Evolutionary conservation across 2,888 invertebrate genomes (phyloP).

Genomic region (Lasioglossum figueresi): DNA sequence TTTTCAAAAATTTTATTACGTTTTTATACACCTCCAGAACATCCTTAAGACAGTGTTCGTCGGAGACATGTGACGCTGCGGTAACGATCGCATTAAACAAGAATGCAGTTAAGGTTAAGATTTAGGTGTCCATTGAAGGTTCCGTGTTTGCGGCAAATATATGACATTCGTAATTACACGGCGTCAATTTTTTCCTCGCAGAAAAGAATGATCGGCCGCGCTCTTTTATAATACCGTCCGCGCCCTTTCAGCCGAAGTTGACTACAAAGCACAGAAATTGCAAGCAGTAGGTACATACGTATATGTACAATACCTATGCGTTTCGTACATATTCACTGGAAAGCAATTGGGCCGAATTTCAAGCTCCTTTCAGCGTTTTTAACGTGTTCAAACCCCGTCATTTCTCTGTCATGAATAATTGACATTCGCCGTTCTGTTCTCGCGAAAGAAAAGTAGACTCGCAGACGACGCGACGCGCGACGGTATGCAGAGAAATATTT

Average conservation of each 20-base stretch:
- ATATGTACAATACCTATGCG: background rate
- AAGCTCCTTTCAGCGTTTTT: background rate
- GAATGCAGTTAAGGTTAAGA: background rate
- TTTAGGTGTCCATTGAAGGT: background rate
- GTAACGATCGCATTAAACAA: too few species aligned
- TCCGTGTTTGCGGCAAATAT: background rate
- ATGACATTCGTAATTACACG: background rate
- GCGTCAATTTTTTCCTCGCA: background rate
- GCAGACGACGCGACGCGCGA: background rate
- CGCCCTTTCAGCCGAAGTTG: background rate
- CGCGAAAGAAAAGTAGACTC: background rate
- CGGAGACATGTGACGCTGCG: too few species aligned
- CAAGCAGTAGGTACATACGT: background rate
- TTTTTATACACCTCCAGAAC: too few species aligned
- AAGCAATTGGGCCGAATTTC: conserved; percentile 8
- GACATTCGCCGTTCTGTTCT: background rate
- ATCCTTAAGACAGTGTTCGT: too few species aligned
- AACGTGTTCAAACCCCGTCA: background rate
- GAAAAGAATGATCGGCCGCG: background rate
- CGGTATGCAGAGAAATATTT: background rate
- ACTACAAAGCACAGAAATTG: conserved; percentile 2
- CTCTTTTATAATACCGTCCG: background rate
- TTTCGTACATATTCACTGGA: background rate
- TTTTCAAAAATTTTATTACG: too few species aligned
- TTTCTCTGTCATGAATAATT: background rate